Percentiles rank a stretch among this genome's conserved stretches.
Conservation (phyloP, 2,113 vertebrate species). For the Lichenostomus cassidix region DNA sequence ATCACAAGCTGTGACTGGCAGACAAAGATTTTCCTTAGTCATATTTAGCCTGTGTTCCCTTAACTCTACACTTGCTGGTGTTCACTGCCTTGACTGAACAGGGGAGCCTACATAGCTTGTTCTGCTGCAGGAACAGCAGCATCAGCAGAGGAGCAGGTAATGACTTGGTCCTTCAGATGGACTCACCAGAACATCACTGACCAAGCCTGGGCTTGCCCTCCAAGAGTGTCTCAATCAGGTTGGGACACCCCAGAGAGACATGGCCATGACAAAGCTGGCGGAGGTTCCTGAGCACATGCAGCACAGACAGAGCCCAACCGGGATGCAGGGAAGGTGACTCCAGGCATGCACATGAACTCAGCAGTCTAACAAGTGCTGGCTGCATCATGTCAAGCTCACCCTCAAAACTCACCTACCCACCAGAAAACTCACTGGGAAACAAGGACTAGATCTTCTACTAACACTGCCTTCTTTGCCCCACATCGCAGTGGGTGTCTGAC, state of each 20-base stretch:
- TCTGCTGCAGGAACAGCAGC: slow-evolving; percentile 1
- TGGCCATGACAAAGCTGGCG: neutral
- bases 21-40: neutral
- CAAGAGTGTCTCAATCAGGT: neutral
- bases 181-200: neutral
- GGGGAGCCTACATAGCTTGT: neutral
- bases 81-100: neutral
- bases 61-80: neutral
- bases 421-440: neutral
- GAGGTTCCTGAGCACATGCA: neutral
- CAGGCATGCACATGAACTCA: neutral
- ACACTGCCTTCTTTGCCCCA: neutral
- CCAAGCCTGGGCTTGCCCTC: slow-evolving; percentile 24
- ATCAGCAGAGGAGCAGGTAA: neutral
- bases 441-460: neutral
- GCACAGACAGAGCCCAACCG: neutral
- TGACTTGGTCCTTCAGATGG: neutral
- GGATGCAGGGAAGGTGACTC: neutral
- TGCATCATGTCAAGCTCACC: neutral
- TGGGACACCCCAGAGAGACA: neutral
- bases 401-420: neutral
- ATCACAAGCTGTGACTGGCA: slow-evolving; percentile 19
- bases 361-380: neutral
- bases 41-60: neutral
- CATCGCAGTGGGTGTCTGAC: neutral